Percentiles rank a stretch among this genome's conserved stretches.
These are phyloP conservation scores for Onychomys arenicola DNA, from an alignment of 2,797 vertebrate species.

Conservation along the genomic window DNA sequence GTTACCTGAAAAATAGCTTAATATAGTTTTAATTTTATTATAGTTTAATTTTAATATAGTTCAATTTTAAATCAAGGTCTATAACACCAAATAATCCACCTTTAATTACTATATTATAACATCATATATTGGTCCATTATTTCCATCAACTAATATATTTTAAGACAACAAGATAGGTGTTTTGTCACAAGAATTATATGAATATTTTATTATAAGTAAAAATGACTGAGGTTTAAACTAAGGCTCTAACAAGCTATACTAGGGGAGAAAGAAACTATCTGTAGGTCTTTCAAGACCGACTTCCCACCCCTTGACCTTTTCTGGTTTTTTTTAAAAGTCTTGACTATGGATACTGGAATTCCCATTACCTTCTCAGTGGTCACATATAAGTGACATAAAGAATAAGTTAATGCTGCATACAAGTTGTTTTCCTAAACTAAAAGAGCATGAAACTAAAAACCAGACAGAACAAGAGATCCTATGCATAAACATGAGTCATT, in stretches of 20 bases:
- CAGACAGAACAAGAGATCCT: constrained; percentile 1
- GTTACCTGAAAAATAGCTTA: neutral
- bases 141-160: constrained; percentile 36
- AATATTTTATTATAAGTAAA: constrained; percentile 18
- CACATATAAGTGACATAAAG: neutral
- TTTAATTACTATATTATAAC: neutral
- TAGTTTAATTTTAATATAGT: constrained; percentile 37
- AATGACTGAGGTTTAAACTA: constrained; percentile 22
- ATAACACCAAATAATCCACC: neutral
- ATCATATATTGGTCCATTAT: neutral
- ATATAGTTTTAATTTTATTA: constrained; percentile 33
- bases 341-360: neutral
- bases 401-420: neutral
- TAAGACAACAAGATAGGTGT: neutral
- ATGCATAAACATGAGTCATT: neutral
- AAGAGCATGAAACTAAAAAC: constrained; percentile 23
- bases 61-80: constrained; percentile 32
- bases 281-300: neutral
- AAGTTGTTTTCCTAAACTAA: constrained; percentile 43
- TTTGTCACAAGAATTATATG: neutral
- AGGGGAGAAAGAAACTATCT: neutral
- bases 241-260: neutral
- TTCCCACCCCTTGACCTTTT: neutral
- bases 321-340: constrained; percentile 18
- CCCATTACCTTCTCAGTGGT: neutral